These are phyloP conservation scores for Iphiclides podalirius DNA, from an alignment of 2,888 invertebrate genomes.

Conservation along the genomic window DNA sequence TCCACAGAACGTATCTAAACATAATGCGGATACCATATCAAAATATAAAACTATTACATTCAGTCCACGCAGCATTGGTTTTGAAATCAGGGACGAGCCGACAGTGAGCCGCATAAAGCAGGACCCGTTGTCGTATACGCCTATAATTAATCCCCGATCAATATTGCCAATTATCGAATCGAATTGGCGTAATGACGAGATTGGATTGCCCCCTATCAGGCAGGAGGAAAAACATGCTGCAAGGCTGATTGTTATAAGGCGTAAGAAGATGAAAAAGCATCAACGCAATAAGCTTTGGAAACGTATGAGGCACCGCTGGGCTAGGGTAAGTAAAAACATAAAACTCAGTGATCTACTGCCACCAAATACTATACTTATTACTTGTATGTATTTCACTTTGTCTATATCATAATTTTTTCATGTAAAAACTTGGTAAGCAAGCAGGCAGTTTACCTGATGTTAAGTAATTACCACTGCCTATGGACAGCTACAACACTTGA, in stretches of 20 bases:
- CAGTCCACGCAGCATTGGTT: slow-evolving; percentile 54
- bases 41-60: slow-evolving; percentile 45
- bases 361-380: too few species aligned
- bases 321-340: slow-evolving; percentile 73
- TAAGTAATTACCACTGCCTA: too few species aligned
- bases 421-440: too few species aligned
- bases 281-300: slow-evolving; percentile 89
- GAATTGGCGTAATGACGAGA: slow-evolving; percentile 64
- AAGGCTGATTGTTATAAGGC: slow-evolving; percentile 87
- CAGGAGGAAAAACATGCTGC: slow-evolving; percentile 84
- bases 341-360: too few species aligned
- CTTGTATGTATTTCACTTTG: too few species aligned
- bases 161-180: slow-evolving; percentile 64
- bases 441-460: too few species aligned
- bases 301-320: slow-evolving; percentile 88
- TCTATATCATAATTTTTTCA: too few species aligned
- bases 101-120: slow-evolving; percentile 44
- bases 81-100: slow-evolving; percentile 54
- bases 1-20: slow-evolving; percentile 29
- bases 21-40: slow-evolving; percentile 35
- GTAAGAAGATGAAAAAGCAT: slow-evolving; percentile 93
- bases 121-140: slow-evolving; percentile 61
- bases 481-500: too few species aligned
- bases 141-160: slow-evolving; percentile 66
- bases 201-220: slow-evolving; percentile 65